Base-by-base conservation (phyloP, 2,113 vertebrate genomes). In the Circaetus cinerascens region DNA sequence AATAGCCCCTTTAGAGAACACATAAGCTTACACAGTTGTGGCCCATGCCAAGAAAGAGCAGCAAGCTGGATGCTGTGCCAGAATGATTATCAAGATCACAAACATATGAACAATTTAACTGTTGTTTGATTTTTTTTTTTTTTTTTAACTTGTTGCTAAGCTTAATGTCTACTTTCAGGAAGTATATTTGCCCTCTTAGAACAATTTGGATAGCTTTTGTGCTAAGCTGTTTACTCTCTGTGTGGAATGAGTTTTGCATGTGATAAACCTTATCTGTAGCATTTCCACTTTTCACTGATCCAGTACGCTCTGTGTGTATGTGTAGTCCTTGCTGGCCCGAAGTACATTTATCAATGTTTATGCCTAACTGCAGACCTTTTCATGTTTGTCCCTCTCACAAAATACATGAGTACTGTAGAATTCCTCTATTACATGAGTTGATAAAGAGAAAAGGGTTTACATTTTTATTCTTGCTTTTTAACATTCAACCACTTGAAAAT, bases 1-100 rank as follows among this genome's bases (percentile, higher is more conserved):
- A 95, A 69, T 34, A 87, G 80, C 40, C 80, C 69, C 94, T 89
- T 93, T 27, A 91, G 95, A 95, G 77, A 90, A 17, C 69, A 29
- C 48, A 56, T 64, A 51, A 84, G 74, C 68, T 94, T 38, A 34
- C 57, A 72, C 46, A 75, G 40, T 38, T 79, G 57, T 63, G 62
- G 63, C 79, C 41, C 45, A 2, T 94, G 96, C 96, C 94, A 87
- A 91, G 60, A 90, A 59, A 63, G 55, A 84, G 77, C 91, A 76
- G 68, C 16, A 18, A 55, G 20, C 59, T 92, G 78, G n/a, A 32
- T 40, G 36, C 60, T 46, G 36, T 90, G 46, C 77, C 79, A 59
- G 50, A 43, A 45, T 40, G 17, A 87, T 94, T 91, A 69, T 76
- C 87, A 86, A 62, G 55, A 76, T 89, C 90, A 59, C 10, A 81